Evolutionary conservation across 2,888 invertebrate species (phyloP).

Genomic region (Eupithecia subumbrata): DNA sequence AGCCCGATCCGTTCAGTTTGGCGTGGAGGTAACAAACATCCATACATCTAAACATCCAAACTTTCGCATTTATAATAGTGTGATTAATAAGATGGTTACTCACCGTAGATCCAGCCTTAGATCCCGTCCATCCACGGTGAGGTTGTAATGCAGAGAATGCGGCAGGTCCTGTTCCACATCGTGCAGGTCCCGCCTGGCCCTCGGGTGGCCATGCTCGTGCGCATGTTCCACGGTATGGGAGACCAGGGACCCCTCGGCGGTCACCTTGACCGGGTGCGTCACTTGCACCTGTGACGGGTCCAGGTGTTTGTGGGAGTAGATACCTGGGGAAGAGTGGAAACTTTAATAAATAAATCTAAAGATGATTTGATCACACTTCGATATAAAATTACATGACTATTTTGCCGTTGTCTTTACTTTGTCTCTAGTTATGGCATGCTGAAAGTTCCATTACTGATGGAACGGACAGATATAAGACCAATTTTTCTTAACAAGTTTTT

Average conservation of each 20-base stretch:
- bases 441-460: not conserved
- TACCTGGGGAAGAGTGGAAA: slow-evolving; percentile 59
- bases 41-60: too few relatives aligned
- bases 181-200: slow-evolving; percentile 78
- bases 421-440: not conserved
- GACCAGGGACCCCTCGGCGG: slow-evolving; percentile 81
- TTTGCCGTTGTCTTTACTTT: too few relatives aligned
- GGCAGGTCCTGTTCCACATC: slow-evolving; percentile 64
- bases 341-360: not conserved
- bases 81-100: too few relatives aligned
- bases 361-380: not conserved
- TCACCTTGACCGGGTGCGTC: slow-evolving; percentile 85
- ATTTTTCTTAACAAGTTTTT: not conserved
- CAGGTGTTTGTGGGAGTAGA: slow-evolving; percentile 79
- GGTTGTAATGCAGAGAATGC: slow-evolving; percentile 75
- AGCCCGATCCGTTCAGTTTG: too few relatives aligned
- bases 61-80: too few relatives aligned
- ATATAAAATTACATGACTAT: too few relatives aligned
- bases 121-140: slow-evolving; percentile 74
- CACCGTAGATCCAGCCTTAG: slow-evolving; percentile 79
- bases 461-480: too few relatives aligned
- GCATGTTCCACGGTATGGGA: slow-evolving; percentile 83
- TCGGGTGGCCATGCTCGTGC: slow-evolving; percentile 78
- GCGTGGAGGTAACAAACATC: too few relatives aligned
- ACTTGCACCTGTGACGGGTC: slow-evolving; percentile 83